A percentile compares a stretch with the other conserved stretches of the same genome.
Conservation (phyloP, 2,113 vertebrate genomes). For the Bubo blakistoni region DNA sequence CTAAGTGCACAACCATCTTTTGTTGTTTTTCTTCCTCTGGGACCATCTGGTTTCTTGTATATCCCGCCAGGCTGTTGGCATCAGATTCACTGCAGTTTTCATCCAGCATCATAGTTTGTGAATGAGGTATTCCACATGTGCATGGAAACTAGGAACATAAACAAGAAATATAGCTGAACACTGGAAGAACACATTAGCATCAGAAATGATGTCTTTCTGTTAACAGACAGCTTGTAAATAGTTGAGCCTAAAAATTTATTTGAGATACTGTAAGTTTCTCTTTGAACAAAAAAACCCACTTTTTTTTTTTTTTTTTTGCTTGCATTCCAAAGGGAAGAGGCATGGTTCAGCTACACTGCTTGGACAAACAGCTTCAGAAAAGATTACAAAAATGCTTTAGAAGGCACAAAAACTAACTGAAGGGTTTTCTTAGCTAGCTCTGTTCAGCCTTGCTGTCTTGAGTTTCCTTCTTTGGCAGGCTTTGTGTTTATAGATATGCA, state of each 20-base stretch:
- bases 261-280: background rate
- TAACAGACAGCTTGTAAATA: background rate
- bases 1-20: slow-evolving; percentile 84
- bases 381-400: background rate
- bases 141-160: slow-evolving; percentile 76
- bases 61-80: slow-evolving; percentile 87
- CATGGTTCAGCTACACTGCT: background rate
- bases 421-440: background rate
- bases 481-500: background rate
- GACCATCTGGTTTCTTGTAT: slow-evolving; percentile 78
- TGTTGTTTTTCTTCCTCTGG: slow-evolving; percentile 87
- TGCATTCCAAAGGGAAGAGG: background rate
- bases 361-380: background rate
- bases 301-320: background rate
- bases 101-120: slow-evolving; percentile 87
- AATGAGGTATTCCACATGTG: slow-evolving; percentile 82
- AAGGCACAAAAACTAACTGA: background rate
- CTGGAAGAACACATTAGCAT: background rate
- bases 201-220: background rate
- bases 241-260: background rate
- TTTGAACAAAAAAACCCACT: background rate
- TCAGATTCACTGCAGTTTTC: slow-evolving; percentile 87
- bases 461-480: background rate
- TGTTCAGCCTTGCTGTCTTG: background rate
- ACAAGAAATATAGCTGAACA: background rate